Base-by-base conservation (phyloP, 1,140 invertebrate genomes). In the Diabrotica undecimpunctata region DNA sequence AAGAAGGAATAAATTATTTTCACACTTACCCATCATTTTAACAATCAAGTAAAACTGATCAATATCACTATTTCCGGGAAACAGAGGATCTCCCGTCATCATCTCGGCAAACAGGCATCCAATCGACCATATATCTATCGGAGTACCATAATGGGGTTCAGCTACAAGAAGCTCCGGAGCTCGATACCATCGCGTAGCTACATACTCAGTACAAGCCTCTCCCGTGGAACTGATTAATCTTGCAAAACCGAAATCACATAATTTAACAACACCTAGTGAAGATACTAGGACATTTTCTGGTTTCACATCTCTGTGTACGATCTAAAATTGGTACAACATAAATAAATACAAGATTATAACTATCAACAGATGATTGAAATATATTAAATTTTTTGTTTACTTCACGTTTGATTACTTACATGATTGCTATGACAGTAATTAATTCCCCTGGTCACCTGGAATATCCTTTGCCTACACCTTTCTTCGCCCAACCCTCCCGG, bases 251-350 rank as follows among this genome's bases (percentile, higher is more conserved):
- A 95, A 93, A 80, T 95, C 93, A 79, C 93, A 95, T 6, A 95
- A 80, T 79, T 96, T 95, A 6, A 95, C 87, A 2, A 95, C 87
- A 0, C 92, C 92, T 39, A 84, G 81, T 60, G 86, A 85, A 25
- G 91, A 93, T 0, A 95, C 88, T 35, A 95, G 79, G 10, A 96
- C 87, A 75, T 96, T 96, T 77, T 95, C 93, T n/a, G 93, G 93
- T 75, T 96, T 96, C 83, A 95, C 86, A 78, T 95, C 94, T 37
- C 94, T 82, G 77, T 96, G 94, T 72, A 96, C 93, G 71, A 95
- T 92, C 91, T 95, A 79, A 63, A 66, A 61, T 46, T 14, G 8
- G 4, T 2, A 25, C 1, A 25, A 25, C 25, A 4, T 25, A 25
- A 25, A 25, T 25, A 66, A 54, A 56, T 1, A 64, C n/a, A n/a